phyloP scores from a whole-genome alignment of 1,140 invertebrate genomes.

The Trinorchestia longiramus region DNA sequence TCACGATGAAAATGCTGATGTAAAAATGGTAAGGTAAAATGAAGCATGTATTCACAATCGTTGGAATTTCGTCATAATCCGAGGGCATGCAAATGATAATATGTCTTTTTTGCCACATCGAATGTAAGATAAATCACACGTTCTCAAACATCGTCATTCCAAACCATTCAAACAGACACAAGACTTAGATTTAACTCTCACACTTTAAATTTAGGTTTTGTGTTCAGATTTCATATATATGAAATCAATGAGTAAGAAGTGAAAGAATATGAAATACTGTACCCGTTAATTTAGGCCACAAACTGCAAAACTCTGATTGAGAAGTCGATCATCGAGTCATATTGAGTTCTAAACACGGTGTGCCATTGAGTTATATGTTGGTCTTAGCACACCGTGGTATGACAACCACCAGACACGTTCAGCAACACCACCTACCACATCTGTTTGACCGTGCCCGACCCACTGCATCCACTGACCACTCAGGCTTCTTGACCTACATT shows the following conservation, averaged over 20 bases:
- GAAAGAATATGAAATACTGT: not conserved
- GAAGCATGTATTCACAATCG: not conserved
- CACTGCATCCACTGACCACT: not conserved
- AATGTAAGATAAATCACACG: not conserved
- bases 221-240: not conserved
- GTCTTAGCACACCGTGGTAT: not conserved
- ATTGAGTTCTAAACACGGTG: not conserved
- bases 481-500: not conserved
- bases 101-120: not conserved
- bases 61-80: not conserved
- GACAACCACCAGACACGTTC: not conserved
- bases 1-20: not conserved
- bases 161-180: not conserved
- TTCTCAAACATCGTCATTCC: not conserved
- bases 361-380: no score
- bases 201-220: not conserved
- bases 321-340: not conserved
- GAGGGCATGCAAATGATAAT: not conserved
- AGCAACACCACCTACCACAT: not conserved
- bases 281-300: not conserved
- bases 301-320: not conserved
- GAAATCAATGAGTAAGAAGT: not conserved
- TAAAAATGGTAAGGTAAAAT: not conserved
- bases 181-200: not conserved
- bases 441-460: not conserved